phyloP scores from a whole-genome alignment of 2,888 invertebrate genomes.

The Aricia artaxerxes region DNA sequence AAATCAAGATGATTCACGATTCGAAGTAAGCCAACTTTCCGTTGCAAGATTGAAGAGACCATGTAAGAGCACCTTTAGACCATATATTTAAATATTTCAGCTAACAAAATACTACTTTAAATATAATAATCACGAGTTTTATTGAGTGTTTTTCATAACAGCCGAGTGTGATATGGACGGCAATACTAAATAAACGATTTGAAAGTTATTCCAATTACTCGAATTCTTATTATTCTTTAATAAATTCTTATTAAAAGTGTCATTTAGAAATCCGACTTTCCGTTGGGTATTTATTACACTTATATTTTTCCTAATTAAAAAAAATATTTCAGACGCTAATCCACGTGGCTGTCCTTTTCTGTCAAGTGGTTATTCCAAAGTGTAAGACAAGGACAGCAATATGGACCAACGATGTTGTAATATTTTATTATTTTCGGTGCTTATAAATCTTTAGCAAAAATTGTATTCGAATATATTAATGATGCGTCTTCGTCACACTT shows the following conservation, averaged over 20 bases:
- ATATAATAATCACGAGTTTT: conserved; percentile 13
- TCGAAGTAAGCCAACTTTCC: background rate
- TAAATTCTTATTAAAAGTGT: background rate
- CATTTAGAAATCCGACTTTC: background rate
- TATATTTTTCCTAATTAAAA: background rate
- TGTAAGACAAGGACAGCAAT: background rate
- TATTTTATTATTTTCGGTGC: background rate
- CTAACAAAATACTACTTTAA: conserved; percentile 24
- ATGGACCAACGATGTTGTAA: background rate
- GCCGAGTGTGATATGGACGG: conserved; percentile 31
- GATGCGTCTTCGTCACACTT: background rate
- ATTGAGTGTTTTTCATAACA: conserved; percentile 16
- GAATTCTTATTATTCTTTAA: background rate
- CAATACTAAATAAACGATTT: conserved; percentile 21
- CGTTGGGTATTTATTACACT: background rate
- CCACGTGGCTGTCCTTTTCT: background rate
- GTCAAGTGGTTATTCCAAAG: background rate
- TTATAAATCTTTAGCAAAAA: conserved; percentile 28
- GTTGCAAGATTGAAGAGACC: background rate
- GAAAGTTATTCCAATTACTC: background rate
- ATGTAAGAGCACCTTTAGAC: background rate
- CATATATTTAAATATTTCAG: conserved; percentile 9
- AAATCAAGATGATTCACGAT: no score
- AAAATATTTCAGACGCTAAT: background rate
- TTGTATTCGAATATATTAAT: background rate